phyloP scores from a whole-genome alignment of 2,797 vertebrate genomes.

The Alauda arvensis region DNA sequence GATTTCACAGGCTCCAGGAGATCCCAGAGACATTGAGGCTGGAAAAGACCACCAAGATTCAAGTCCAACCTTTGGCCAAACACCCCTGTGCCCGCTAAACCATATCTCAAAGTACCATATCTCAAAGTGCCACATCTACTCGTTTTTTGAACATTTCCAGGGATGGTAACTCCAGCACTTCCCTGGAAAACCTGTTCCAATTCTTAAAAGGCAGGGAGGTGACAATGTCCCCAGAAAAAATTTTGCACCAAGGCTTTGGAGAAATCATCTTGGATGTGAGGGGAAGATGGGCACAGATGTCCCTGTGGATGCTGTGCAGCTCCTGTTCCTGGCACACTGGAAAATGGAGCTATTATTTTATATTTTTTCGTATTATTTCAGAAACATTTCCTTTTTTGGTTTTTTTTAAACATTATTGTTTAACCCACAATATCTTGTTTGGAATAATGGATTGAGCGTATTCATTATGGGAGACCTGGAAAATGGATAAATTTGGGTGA shows the following conservation, averaged over 20 bases:
- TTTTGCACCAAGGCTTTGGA: neutral
- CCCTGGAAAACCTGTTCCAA: neutral
- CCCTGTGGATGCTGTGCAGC: neutral
- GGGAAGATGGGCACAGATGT: neutral
- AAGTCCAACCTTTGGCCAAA: neutral
- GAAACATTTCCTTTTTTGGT: neutral
- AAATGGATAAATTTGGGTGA: neutral
- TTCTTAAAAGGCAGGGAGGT: neutral
- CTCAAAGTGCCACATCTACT: neutral
- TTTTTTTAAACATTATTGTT: neutral
- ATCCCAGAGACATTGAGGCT: neutral
- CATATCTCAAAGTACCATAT: neutral
- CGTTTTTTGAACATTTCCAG: neutral
- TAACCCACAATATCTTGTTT: neutral
- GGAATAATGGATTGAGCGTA: rapidly evolving
- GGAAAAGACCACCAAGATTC: neutral
- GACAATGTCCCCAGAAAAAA: neutral
- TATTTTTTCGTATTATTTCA: neutral
- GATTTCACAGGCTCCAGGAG: neutral
- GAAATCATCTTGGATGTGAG: neutral
- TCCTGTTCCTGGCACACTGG: neutral
- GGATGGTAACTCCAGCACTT: neutral
- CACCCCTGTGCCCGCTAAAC: neutral
- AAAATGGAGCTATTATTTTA: neutral
- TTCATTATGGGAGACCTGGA: neutral